Percentiles rank a stretch among this genome's conserved stretches.
Conservation (phyloP, 2,888 invertebrate species). For the Dryadula phaetusa region DNA sequence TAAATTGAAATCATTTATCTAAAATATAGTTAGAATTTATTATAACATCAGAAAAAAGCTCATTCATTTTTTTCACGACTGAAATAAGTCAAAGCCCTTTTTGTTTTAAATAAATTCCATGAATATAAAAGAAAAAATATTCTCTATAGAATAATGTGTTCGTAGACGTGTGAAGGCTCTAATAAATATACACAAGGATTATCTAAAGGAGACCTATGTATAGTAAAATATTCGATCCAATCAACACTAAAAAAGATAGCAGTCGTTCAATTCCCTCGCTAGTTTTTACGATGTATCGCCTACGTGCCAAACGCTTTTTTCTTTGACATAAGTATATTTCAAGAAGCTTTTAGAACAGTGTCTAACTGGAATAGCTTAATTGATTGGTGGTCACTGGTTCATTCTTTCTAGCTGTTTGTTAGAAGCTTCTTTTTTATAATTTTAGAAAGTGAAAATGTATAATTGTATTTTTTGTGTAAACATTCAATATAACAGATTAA, state of each 20-base stretch:
- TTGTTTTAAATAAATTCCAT: neutral
- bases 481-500: no score
- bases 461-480: no score
- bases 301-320: constrained; percentile 7
- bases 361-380: neutral
- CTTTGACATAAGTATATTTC: constrained; percentile 5
- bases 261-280: constrained; percentile 31
- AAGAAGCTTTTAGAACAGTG: neutral
- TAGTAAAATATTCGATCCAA: constrained; percentile 41
- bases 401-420: no score
- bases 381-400: no score
- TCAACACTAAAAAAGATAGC: constrained; percentile 41
- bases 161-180: constrained; percentile 5
- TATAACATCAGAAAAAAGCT: neutral
- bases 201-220: constrained; percentile 27
- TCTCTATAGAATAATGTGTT: constrained; percentile 7
- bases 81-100: neutral
- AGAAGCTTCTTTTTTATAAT: no score
- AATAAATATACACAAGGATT: constrained; percentile 34
- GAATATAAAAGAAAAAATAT: constrained; percentile 16
- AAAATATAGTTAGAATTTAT: constrained; percentile 8
- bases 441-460: no score
- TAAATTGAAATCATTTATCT: constrained; percentile 20
- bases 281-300: constrained; percentile 30
- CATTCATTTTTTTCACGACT: constrained; percentile 3